These are phyloP conservation scores for Drosophila pachea DNA, from an alignment of 1,140 invertebrate genomes.

Conservation along the genomic window DNA sequence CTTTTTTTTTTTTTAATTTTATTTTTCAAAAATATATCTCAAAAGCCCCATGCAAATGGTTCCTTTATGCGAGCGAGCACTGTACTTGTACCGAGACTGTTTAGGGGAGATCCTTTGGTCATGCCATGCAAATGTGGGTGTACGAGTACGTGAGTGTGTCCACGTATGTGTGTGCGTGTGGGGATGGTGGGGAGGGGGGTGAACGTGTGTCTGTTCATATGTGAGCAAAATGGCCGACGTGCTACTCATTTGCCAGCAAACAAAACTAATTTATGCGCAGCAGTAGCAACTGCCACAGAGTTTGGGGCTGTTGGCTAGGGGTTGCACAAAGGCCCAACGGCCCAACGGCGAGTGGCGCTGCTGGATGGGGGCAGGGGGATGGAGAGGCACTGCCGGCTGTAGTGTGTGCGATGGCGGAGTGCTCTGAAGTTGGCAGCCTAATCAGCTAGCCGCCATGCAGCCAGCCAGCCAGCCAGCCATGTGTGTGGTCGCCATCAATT, in stretches of 20 bases:
- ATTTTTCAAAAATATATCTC: not conserved
- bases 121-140: not conserved
- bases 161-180: conserved; percentile 13
- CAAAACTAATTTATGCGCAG: conserved; percentile 70
- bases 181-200: too few species aligned
- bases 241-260: conserved; percentile 56
- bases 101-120: conserved; percentile 25
- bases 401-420: not conserved
- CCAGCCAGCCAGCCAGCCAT: conserved; percentile 8
- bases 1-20: not conserved
- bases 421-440: conserved; percentile 14
- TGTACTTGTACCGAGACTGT: not conserved
- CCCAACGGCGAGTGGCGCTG: not conserved
- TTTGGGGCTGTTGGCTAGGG: not conserved
- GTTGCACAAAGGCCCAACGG: not conserved
- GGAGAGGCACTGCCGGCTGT: too few species aligned
- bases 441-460: conserved; percentile 24
- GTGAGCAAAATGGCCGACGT: conserved; percentile 54
- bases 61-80: not conserved
- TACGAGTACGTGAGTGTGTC: not conserved
- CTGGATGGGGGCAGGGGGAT: not conserved
- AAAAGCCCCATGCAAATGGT: not conserved
- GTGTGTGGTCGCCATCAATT: conserved; percentile 41
- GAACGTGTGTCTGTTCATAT: conserved; percentile 28
- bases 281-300: not conserved